A percentile compares a stretch with the other conserved stretches of the same genome.
Evolutionary conservation across 2,797 vertebrate genomes (phyloP).

Genomic region (Tinamus major): DNA sequence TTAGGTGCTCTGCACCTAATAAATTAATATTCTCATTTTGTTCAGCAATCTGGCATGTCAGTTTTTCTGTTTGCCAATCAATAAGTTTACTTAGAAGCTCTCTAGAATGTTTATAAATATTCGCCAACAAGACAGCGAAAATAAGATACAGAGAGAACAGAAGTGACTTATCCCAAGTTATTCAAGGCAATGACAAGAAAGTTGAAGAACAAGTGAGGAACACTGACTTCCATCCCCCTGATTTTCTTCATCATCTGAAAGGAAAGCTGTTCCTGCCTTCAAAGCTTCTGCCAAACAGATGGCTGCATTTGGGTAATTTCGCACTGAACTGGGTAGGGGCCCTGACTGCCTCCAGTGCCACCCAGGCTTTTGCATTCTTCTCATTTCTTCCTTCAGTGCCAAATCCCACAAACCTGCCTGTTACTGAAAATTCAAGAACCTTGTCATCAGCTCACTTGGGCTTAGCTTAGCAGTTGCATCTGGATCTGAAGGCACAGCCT

Average conservation of each 20-base stretch:
- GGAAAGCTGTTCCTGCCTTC: not conserved
- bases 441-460: not conserved
- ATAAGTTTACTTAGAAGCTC: not conserved
- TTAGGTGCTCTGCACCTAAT: not conserved
- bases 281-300: not conserved
- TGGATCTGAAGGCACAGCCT: not conserved
- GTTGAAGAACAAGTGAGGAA: not conserved
- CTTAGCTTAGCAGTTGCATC: constrained; percentile 13
- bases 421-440: not conserved
- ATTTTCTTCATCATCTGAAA: not conserved
- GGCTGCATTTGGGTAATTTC: not conserved
- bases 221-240: not conserved
- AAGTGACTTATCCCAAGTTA: not conserved
- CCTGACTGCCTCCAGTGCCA: not conserved
- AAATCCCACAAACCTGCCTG: not conserved
- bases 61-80: not conserved
- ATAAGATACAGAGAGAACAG: not conserved
- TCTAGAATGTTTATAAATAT: not conserved
- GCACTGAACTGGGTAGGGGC: not conserved
- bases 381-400: not conserved
- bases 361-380: not conserved
- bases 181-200: not conserved
- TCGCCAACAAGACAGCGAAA: not conserved
- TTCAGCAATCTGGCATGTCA: not conserved
- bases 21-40: not conserved